These are phyloP conservation scores for Adelges cooleyi DNA, from an alignment of 1,140 invertebrate genomes.

Conservation along the genomic window DNA sequence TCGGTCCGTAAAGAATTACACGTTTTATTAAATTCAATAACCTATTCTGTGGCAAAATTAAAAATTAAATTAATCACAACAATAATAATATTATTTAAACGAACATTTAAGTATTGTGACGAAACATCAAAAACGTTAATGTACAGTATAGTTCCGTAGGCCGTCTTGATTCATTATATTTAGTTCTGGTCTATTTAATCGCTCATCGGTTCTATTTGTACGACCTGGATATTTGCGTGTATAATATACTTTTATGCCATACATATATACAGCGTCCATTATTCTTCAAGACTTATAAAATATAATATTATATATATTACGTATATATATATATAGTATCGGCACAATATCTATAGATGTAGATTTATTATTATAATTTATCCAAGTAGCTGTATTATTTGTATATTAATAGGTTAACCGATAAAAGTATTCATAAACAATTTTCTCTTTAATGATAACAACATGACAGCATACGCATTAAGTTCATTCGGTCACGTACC, in stretches of 20 bases:
- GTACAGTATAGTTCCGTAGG: too few relatives aligned
- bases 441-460: conserved; percentile 11
- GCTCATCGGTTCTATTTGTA: conserved; percentile 8
- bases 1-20: too few relatives aligned
- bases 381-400: neutral
- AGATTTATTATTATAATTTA: too few relatives aligned
- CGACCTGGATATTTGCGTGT: conserved; percentile 19
- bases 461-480: neutral
- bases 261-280: neutral
- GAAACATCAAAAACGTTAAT: too few relatives aligned
- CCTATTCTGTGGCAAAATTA: too few relatives aligned
- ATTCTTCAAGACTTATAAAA: too few relatives aligned
- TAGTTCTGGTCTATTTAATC: conserved; percentile 27
- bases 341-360: too few relatives aligned
- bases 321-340: too few relatives aligned
- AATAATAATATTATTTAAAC: neutral
- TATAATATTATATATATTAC: neutral
- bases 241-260: conserved; percentile 2
- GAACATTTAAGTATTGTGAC: too few relatives aligned
- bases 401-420: neutral
- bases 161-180: conserved; percentile 9
- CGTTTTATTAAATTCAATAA: too few relatives aligned
- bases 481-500: too few relatives aligned
- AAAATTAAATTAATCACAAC: too few relatives aligned
- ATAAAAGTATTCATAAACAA: neutral